These are phyloP conservation scores for Narcine bancroftii DNA, from an alignment of 2,113 vertebrate genomes.

Conservation along the genomic window DNA sequence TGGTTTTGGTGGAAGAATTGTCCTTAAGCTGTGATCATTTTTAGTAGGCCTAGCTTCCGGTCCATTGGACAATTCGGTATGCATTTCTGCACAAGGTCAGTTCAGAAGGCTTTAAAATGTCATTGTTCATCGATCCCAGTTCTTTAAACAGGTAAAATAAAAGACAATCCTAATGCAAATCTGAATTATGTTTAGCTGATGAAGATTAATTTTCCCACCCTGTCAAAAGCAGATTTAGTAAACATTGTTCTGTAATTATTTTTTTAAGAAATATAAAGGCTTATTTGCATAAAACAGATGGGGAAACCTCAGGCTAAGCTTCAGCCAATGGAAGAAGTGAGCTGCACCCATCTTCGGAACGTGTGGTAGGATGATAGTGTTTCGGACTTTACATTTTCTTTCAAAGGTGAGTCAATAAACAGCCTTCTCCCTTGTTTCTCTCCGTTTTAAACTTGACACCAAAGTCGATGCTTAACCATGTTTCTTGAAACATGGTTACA, in stretches of 20 bases:
- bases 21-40: constrained; percentile 6
- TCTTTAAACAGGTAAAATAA: constrained; percentile 22
- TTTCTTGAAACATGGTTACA: constrained; percentile 46
- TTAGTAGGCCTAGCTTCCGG: background rate
- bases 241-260: constrained; percentile 42
- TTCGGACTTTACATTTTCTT: constrained; percentile 45
- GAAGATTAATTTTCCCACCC: constrained; percentile 34
- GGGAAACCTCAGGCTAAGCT: constrained; percentile 54
- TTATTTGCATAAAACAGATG: constrained; percentile 60
- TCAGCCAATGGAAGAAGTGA: constrained; percentile 49
- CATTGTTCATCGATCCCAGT: background rate
- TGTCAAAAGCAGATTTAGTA: constrained; percentile 33
- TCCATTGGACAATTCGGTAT: background rate
- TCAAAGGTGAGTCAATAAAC: constrained; percentile 47
- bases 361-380: constrained; percentile 43
- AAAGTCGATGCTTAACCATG: constrained; percentile 17
- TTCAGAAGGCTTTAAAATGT: background rate
- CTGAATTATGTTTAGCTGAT: background rate
- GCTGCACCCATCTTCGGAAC: constrained; percentile 38
- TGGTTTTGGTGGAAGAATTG: background rate
- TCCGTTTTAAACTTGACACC: constrained; percentile 48
- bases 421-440: constrained; percentile 43
- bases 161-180: constrained; percentile 14
- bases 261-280: constrained; percentile 46
- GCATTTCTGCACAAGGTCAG: constrained; percentile 24